Conservation (phyloP, 2,113 vertebrate genomes). For the Argyrosomus japonicus region DNA sequence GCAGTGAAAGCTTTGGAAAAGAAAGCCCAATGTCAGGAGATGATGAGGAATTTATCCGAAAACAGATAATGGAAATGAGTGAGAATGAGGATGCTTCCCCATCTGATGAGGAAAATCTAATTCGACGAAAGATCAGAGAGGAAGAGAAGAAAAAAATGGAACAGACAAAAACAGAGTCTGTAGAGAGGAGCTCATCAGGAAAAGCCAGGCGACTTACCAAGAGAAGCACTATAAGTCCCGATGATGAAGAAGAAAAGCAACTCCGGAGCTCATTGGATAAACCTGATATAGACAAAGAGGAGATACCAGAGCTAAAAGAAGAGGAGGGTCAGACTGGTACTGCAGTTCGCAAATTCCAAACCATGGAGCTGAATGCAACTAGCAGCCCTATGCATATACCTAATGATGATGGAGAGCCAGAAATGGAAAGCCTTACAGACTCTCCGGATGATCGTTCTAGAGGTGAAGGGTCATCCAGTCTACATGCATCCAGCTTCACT, state of each 20-base stretch:
- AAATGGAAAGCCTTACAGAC: slow-evolving; percentile 96
- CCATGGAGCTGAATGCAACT: slow-evolving; percentile 90
- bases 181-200: slow-evolving; percentile 79
- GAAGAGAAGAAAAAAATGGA: slow-evolving; percentile 82
- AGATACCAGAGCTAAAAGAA: slow-evolving; percentile 81
- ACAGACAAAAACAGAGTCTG: slow-evolving; percentile 83
- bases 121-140: slow-evolving; percentile 87
- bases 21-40: slow-evolving; percentile 93
- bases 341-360: slow-evolving; percentile 82
- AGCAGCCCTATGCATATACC: slow-evolving; percentile 81
- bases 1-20: slow-evolving; percentile 92
- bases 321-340: slow-evolving; percentile 62
- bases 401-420: slow-evolving; percentile 88
- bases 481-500: slow-evolving; percentile 97
- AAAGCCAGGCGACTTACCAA: slow-evolving; percentile 87
- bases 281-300: slow-evolving; percentile 85
- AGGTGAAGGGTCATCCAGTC: slow-evolving; percentile 96
- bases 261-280: slow-evolving; percentile 86
- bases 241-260: slow-evolving; percentile 88
- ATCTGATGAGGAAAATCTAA: slow-evolving; percentile 91
- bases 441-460: slow-evolving; percentile 97
- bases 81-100: slow-evolving; percentile 95
- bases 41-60: slow-evolving; percentile 94
- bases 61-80: slow-evolving; percentile 97
- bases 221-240: slow-evolving; percentile 88